Conservation (phyloP, 2,113 vertebrate genomes). For the Tetrax tetrax region DNA sequence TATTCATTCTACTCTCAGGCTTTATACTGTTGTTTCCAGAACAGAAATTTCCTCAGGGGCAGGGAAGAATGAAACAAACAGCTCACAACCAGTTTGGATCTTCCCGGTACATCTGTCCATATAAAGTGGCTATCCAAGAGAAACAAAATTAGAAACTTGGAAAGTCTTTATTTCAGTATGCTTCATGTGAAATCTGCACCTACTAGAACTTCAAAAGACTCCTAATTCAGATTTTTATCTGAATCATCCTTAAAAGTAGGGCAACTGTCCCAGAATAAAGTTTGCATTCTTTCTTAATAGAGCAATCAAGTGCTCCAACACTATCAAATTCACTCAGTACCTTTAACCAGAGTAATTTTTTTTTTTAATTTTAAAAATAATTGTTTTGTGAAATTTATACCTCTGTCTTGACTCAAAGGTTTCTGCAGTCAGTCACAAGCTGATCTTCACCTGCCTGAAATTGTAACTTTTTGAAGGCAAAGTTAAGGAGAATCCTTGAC, state of each 20-base stretch:
- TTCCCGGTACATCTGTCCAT: not conserved
- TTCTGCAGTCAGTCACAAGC: not conserved
- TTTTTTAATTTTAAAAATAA: too few species aligned
- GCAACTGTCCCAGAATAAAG: not conserved
- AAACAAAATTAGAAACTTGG: not conserved
- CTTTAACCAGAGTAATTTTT: not conserved
- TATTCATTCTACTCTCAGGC: not conserved
- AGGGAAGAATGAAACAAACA: not conserved
- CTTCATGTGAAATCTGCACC: not conserved
- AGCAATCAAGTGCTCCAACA: not conserved
- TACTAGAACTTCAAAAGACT: not conserved
- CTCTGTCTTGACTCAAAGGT: not conserved
- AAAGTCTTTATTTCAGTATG: not conserved
- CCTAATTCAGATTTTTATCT: not conserved
- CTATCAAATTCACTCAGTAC: not conserved
- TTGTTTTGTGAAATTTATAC: not conserved
- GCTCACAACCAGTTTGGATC: not conserved
- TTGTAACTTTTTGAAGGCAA: not conserved
- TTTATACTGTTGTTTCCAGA: not conserved
- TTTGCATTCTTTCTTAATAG: not conserved
- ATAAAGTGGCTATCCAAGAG: not conserved
- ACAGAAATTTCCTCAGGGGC: not conserved
- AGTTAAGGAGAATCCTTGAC: not conserved
- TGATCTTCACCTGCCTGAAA: not conserved
- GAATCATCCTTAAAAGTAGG: not conserved